Conservation (phyloP, 2,113 vertebrate genomes). For the Trinectes maculatus region DNA sequence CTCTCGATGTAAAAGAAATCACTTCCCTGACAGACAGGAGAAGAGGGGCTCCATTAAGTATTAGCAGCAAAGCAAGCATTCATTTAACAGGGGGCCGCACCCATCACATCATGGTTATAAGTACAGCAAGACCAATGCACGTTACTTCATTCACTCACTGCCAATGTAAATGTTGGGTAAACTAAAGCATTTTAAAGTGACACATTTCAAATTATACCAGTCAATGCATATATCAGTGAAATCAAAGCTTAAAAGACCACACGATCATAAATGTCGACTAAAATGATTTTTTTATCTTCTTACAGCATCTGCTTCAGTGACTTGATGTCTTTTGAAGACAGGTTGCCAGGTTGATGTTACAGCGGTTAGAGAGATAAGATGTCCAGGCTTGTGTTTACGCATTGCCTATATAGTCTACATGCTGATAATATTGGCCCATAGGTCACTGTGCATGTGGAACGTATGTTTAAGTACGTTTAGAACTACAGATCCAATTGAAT, state of each 20-base stretch:
- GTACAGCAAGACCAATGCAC: slow-evolving; percentile 37
- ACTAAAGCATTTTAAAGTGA: slow-evolving; percentile 23
- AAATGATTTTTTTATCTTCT: slow-evolving; percentile 16
- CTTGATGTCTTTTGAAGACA: slow-evolving; percentile 6
- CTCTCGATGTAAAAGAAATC: slow-evolving; percentile 38
- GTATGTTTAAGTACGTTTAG: slow-evolving; percentile 19
- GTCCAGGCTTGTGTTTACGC: slow-evolving; percentile 70
- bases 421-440: slow-evolving; percentile 46
- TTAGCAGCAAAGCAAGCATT: slow-evolving; percentile 57
- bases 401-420: slow-evolving; percentile 59
- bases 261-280: not conserved
- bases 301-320: slow-evolving; percentile 20
- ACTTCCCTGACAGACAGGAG: slow-evolving; percentile 42
- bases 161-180: slow-evolving; percentile 35
- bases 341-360: slow-evolving; percentile 62
- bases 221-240: slow-evolving; percentile 40
- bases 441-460: slow-evolving; percentile 49
- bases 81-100: slow-evolving; percentile 62
- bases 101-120: slow-evolving; percentile 50
- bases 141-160: slow-evolving; percentile 47
- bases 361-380: slow-evolving; percentile 75
- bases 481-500: slow-evolving; percentile 18
- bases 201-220: slow-evolving; percentile 42
- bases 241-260: slow-evolving; percentile 7
- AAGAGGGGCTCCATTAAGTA: slow-evolving; percentile 56